Conservation (phyloP, 2,113 vertebrate species). For the Sinocyclocheilus anshuiensis region DNA sequence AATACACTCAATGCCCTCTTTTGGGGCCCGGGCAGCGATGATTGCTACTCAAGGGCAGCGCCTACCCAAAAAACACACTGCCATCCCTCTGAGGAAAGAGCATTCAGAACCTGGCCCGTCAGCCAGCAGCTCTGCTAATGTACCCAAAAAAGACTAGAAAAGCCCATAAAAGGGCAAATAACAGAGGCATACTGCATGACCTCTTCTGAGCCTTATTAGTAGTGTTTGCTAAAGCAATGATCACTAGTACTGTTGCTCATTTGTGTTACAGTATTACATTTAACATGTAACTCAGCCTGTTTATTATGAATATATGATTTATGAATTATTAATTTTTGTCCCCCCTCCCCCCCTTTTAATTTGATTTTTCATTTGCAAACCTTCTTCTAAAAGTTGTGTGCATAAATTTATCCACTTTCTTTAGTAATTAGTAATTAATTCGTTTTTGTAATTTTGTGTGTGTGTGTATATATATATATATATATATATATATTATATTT, state of each 20-base stretch:
- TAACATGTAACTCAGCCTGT: too few species aligned
- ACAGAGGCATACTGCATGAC: not conserved
- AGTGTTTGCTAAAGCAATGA: not conserved
- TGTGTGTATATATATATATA: too few species aligned
- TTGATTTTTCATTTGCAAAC: not conserved
- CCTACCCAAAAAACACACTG: not conserved
- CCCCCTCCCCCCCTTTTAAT: too few species aligned
- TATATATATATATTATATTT: too few species aligned
- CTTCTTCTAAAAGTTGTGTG: too few species aligned
- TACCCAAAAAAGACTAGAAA: not conserved
- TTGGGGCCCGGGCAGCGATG: not conserved
- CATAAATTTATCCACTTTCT: too few species aligned
- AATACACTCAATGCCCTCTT: conserved; percentile 33
- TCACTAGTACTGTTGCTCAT: not conserved
- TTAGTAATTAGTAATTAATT: too few species aligned
- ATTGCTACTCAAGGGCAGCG: not conserved
- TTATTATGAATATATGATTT: too few species aligned
- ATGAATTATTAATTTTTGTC: too few species aligned
- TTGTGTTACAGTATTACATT: not conserved
- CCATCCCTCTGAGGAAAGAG: conserved; percentile 5
- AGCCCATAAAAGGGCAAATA: conserved; percentile 19
- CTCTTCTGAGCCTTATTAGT: not conserved
- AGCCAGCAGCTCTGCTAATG: conserved; percentile 4
- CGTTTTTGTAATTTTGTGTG: too few species aligned
- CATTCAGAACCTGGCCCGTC: not conserved